Percentiles rank a stretch among this genome's conserved stretches.
Evolutionary conservation across 2,797 vertebrate genomes (phyloP).

Genomic region (Tapera naevia): DNA sequence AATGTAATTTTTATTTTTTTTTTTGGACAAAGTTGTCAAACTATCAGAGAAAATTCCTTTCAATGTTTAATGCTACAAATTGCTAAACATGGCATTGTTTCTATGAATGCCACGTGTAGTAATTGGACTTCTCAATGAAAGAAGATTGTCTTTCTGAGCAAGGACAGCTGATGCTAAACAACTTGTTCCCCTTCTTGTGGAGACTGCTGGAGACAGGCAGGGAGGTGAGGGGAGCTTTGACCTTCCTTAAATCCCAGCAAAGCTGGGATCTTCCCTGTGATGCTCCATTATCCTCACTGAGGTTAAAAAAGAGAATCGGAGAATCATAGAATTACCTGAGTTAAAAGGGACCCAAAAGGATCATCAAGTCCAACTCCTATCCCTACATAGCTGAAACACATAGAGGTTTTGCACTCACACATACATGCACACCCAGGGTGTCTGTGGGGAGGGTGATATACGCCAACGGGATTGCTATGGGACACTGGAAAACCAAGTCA

Average conservation of each 20-base stretch:
- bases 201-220: background rate
- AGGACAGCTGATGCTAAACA: background rate
- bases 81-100: conserved; percentile 37
- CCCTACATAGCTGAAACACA: fast-evolving
- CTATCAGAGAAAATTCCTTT: conserved; percentile 38
- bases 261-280: background rate
- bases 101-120: background rate
- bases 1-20: background rate
- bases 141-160: background rate
- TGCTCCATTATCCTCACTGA: background rate
- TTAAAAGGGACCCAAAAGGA: no score
- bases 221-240: background rate
- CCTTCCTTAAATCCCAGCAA: background rate
- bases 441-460: no score
- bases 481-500: background rate
- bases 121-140: background rate
- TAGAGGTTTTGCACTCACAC: background rate
- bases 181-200: background rate
- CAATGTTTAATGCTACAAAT: conserved; percentile 22
- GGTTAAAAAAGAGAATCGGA: background rate
- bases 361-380: no score
- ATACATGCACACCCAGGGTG: fast-evolving
- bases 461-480: background rate
- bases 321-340: no score
- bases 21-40: conserved; percentile 30